Evolutionary conservation across 2,797 vertebrate genomes (phyloP).

Genomic region (Esox lucius): DNA sequence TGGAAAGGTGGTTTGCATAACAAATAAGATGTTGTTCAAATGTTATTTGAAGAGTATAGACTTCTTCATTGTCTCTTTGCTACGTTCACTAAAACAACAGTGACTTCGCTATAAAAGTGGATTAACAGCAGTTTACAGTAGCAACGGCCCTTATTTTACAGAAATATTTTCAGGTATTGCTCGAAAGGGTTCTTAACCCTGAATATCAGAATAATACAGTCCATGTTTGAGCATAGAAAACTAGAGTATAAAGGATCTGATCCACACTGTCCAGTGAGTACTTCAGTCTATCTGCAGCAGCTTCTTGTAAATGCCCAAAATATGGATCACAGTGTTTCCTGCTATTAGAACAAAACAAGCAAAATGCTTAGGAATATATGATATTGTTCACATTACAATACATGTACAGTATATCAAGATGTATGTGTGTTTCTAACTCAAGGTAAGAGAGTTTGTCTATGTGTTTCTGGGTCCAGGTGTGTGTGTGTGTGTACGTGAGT

Average conservation of each 20-base stretch:
- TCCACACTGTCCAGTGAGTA: constrained; percentile 33
- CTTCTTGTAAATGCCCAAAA: constrained; percentile 2
- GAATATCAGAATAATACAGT: constrained; percentile 12
- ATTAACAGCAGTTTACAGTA: constrained; percentile 28
- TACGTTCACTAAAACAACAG: constrained; percentile 24
- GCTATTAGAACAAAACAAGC: constrained; percentile 27
- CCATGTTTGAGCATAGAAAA: constrained; percentile 22
- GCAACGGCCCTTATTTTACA: constrained; percentile 7
- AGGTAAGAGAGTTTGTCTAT: background rate
- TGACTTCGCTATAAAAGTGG: constrained; percentile 24
- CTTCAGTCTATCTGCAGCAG: constrained; percentile 24
- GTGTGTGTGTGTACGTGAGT: constrained; percentile 14
- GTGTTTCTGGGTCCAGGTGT: background rate
- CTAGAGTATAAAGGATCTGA: constrained; percentile 18
- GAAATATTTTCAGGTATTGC: constrained; percentile 13
- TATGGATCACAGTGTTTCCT: constrained; percentile 58
- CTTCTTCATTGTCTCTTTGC: constrained; percentile 15
- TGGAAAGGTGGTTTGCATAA: constrained; percentile 21
- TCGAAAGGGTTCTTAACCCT: background rate
- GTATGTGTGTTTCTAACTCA: constrained; percentile 2
- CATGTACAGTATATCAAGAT: background rate
- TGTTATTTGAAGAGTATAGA: constrained; percentile 14
- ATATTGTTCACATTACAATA: constrained; percentile 28
- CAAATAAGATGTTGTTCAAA: constrained; percentile 9
- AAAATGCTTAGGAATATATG: background rate